phyloP scores from a whole-genome alignment of 2,797 vertebrate genomes.

The Acanthiza pusilla region DNA sequence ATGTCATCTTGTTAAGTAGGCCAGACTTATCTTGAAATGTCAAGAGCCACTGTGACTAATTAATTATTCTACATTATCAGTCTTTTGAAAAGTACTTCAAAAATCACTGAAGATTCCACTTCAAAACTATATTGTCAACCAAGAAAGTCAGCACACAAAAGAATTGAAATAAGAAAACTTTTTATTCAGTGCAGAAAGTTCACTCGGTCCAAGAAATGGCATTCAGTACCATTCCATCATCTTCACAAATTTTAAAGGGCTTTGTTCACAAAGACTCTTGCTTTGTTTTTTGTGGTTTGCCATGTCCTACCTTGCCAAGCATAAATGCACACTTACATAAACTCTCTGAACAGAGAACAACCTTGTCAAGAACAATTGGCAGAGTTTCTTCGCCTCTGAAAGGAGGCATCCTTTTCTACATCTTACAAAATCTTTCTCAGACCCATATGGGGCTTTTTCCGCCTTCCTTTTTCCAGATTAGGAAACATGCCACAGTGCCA shows the following conservation, averaged over 20 bases:
- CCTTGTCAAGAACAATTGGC: not conserved
- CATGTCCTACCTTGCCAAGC: not conserved
- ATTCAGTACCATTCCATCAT: not conserved
- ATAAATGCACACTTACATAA: not conserved
- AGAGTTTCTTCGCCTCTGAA: not conserved
- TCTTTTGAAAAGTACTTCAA: not conserved
- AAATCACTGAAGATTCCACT: not conserved
- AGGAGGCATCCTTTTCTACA: not conserved
- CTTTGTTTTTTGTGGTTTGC: not conserved
- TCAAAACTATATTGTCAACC: not conserved
- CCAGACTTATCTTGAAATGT: not conserved
- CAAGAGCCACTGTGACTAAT: not conserved
- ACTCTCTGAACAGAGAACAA: not conserved
- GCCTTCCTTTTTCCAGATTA: not conserved
- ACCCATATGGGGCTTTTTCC: accelerated
- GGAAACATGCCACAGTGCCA: not conserved
- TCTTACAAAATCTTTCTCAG: not conserved
- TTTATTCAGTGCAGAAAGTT: not conserved
- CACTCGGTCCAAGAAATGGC: not conserved
- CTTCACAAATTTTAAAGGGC: not conserved
- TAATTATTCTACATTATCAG: not conserved
- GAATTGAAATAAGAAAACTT: not conserved
- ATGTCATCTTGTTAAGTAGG: slow-evolving; percentile 8
- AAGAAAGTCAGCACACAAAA: not conserved
- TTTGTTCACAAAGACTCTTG: not conserved